phyloP scores from a whole-genome alignment of 2,888 invertebrate species.

The Caenorhabditis panamensis region DNA sequence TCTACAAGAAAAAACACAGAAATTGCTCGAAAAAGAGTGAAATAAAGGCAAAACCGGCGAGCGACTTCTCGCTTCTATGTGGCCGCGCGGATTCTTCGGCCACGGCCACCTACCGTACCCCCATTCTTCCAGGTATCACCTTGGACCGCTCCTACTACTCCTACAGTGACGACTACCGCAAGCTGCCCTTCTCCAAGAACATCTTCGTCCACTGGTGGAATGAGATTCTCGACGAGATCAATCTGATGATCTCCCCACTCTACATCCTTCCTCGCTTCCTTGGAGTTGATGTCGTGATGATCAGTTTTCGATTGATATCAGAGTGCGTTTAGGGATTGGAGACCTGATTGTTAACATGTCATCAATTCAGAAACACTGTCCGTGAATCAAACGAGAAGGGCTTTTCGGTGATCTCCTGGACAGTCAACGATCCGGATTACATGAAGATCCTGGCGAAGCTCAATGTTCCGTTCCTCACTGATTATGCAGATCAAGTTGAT shows the following conservation, averaged over 20 bases:
- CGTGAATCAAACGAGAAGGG: conserved; percentile 57
- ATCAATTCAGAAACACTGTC: conserved; percentile 41
- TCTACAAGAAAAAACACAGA: too few species aligned
- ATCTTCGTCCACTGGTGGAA: conserved; percentile 59
- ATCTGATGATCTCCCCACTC: conserved; percentile 48
- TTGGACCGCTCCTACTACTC: conserved; percentile 61
- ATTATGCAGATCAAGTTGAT: conserved; percentile 43
- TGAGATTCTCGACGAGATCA: conserved; percentile 60
- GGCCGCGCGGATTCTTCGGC: too few species aligned
- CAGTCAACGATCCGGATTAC: conserved; percentile 65
- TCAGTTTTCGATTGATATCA: conserved; percentile 62
- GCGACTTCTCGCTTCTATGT: too few species aligned
- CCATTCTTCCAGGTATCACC: conserved; percentile 55
- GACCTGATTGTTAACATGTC: background rate
- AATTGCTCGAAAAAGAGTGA: too few species aligned
- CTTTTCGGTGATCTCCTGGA: conserved; percentile 65
- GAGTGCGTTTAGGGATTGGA: conserved; percentile 32
- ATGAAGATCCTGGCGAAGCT: conserved; percentile 53
- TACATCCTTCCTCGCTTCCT: conserved; percentile 66
- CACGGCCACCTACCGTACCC: too few species aligned
- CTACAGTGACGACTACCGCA: conserved; percentile 54
- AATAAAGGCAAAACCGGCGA: too few species aligned
- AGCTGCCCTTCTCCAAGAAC: conserved; percentile 47
- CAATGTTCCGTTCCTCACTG: conserved; percentile 66
- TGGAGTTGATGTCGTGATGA: conserved; percentile 68